Evolutionary conservation across 2,113 vertebrate genomes (phyloP).

Genomic region (Picathartes gymnocephalus): DNA sequence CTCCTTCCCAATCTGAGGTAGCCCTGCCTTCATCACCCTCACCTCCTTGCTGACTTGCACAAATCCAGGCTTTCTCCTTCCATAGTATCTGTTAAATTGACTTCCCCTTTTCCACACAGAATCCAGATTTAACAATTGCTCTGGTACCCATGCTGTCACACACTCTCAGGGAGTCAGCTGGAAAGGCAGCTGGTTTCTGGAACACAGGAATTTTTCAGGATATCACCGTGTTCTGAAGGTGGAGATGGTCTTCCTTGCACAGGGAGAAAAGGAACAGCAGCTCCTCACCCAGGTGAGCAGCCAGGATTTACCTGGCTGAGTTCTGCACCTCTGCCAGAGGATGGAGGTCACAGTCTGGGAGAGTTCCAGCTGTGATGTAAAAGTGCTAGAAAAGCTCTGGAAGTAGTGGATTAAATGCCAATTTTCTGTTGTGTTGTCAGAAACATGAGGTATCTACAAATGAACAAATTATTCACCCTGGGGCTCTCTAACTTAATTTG

Average conservation of each 20-base stretch:
- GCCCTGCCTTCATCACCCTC: neutral
- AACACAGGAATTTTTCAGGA: neutral
- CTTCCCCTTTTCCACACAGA: neutral
- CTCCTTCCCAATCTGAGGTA: neutral
- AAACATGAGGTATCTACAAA: neutral
- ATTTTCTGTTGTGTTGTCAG: neutral
- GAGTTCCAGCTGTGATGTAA: neutral
- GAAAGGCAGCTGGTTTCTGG: neutral
- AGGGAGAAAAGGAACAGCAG: neutral
- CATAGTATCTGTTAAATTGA: neutral
- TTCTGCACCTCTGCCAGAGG: neutral
- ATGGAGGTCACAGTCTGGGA: neutral
- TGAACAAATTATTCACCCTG: neutral
- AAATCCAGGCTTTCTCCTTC: neutral
- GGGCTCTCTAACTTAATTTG: neutral
- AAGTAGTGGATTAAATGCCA: neutral
- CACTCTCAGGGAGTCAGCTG: neutral
- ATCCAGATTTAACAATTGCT: neutral
- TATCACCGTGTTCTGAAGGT: neutral
- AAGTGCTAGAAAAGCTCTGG: neutral
- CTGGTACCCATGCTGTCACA: neutral
- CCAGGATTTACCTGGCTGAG: neutral
- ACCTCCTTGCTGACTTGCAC: neutral
- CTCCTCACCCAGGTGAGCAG: neutral
- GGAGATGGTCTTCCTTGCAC: neutral